Base-by-base conservation (phyloP, 2,113 vertebrate species). In the Salvelinus fontinalis region DNA sequence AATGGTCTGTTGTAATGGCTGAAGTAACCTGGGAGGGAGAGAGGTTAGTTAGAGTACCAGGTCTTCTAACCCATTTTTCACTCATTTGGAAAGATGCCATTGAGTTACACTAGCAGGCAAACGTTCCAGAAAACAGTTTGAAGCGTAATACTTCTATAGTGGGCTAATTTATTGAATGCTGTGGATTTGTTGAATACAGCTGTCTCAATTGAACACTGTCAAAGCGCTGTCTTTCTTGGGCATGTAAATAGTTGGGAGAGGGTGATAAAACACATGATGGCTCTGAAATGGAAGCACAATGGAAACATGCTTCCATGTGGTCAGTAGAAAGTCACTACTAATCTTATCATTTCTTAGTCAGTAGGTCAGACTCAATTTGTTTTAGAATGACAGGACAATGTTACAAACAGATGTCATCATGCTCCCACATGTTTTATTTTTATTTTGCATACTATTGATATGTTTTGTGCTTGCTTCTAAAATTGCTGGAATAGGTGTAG, bases 31-130 rank as follows among this genome's bases (percentile, higher is more conserved):
- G 18, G 12, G 34, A 22, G 68, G 39, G 68, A 29, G 9, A 24
- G 22, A 49, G 68, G 44, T 44, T 34, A 31, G 67, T n/a, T 70
- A 49, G 68, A 22, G 34, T 44, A 70, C 39, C 22, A 24, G 6
- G 44, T 49, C n/a, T 70, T 49, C 90, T 87, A 80, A 85, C 87
- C 84, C 81, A 79, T 86, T 90, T 91, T 84, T 85, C 85, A 87
- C 85, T 88, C 85, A 87, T 87, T 81, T 85, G 79, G 88, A 74
- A 84, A 88, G 85, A 79, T 11, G 74, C 31, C 57, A 60, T 3
- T 2, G 54, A 57, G 18, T 64, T 60, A 27, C 31, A 54, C 70
- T 73, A 64, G 74, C 75, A 71, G 70, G 79, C 51, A 77, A 84
- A 79, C 6, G 8, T 75, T 87, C 68, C 79, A 77, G 74, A 73